Conservation (phyloP, 2,797 vertebrate genomes). For the Tokudaia tokunoshimensis region DNA sequence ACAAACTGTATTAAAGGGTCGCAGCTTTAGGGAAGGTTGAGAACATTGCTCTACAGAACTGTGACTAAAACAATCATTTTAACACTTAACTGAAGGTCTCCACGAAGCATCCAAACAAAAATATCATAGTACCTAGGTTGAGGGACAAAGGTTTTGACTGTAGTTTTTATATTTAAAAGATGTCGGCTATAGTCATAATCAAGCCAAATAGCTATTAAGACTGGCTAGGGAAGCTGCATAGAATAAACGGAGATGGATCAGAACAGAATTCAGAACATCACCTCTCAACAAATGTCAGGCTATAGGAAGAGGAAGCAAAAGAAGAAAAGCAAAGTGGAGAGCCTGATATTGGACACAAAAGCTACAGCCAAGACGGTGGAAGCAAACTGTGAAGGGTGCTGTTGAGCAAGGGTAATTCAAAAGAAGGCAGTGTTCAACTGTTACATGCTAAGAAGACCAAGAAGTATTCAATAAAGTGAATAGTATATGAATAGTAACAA, state of each 20-base stretch:
- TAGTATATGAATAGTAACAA: background rate
- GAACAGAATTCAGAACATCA: background rate
- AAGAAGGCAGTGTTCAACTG: background rate
- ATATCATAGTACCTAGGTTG: background rate
- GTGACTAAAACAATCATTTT: background rate
- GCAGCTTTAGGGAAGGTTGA: background rate
- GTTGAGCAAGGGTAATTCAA: background rate
- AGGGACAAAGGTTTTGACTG: background rate
- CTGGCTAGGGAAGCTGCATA: background rate
- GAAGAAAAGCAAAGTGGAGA: background rate
- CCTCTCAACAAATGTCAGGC: background rate
- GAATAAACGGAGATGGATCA: background rate
- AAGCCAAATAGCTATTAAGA: background rate
- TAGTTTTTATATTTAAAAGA: slow-evolving; percentile 31
- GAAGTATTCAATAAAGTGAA: background rate
- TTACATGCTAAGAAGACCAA: background rate
- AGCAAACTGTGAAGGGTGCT: background rate
- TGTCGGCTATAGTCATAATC: background rate
- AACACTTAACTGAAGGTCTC: background rate
- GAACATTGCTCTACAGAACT: background rate
- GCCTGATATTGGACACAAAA: background rate
- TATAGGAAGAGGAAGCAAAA: background rate
- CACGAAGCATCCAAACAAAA: background rate
- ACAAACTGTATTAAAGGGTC: background rate
- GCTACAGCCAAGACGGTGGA: background rate